These are phyloP conservation scores for Lepidotrigona ventralis DNA, from an alignment of 1,140 invertebrate genomes.

Conservation along the genomic window DNA sequence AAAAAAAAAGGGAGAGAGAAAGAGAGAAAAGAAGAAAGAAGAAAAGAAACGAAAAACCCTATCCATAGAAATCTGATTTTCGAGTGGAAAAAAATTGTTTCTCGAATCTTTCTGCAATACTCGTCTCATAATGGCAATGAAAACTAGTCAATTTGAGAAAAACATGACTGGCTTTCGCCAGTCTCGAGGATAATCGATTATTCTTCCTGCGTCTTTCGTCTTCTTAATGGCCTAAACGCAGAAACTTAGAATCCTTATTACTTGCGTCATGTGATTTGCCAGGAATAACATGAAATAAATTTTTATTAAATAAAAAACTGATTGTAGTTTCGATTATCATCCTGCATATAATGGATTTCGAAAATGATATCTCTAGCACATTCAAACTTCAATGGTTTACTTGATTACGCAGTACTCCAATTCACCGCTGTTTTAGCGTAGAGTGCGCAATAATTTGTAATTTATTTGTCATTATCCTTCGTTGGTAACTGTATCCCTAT, in stretches of 20 bases:
- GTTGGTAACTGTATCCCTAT: too few relatives aligned
- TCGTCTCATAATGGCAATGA: conserved; percentile 1
- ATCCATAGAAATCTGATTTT: neutral
- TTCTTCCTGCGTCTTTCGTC: conserved; percentile 25
- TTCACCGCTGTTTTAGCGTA: too few relatives aligned
- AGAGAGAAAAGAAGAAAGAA: neutral
- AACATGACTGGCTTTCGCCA: neutral
- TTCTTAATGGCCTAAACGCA: conserved; percentile 62
- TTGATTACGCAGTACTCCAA: too few relatives aligned
- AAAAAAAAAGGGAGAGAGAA: neutral
- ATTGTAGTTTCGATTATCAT: neutral
- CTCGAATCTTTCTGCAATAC: neutral
- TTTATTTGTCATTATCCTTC: too few relatives aligned
- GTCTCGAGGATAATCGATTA: conserved; percentile 9
- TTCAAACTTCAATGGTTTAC: too few relatives aligned
- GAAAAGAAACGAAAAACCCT: neutral
- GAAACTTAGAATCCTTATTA: conserved; percentile 26
- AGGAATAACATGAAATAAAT: conserved; percentile 56
- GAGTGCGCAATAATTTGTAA: too few relatives aligned
- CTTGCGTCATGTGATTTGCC: conserved; percentile 47
- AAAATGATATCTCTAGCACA: too few relatives aligned
- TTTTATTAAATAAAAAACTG: conserved; percentile 52
- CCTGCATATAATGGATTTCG: too few relatives aligned
- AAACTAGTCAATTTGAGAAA: conserved; percentile 19
- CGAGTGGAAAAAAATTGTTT: neutral